Base-by-base conservation (phyloP, 2,113 vertebrate species). In the Fulmarus glacialis region DNA sequence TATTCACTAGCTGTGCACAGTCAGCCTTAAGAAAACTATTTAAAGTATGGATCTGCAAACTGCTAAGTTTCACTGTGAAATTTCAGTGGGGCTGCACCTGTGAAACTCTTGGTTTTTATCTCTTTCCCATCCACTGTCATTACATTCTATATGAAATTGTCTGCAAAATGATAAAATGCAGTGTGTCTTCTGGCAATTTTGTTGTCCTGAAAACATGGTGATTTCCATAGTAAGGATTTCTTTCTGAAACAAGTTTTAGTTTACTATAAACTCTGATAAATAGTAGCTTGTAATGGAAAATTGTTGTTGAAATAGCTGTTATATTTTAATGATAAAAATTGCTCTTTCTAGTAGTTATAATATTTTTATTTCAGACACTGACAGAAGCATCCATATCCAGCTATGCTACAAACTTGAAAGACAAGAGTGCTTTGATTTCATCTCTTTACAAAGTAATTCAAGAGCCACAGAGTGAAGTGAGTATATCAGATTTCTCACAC, bases 381-480 rank as follows among this genome's bases (percentile, higher is more conserved):
- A 99, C 99, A 90, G 99, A 99, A 98, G 98, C 99, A 66, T 99
- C 99, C 64, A 98, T 99, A 96, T 98, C 98, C 97, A 99, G 95
- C 97, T 99, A 99, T 97, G 99, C 99, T 58, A 96, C 98, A 89
- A 98, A 98, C 92, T 97, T 99, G 95, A 99, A 99, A 98, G 99
- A 99, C 73, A 99, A 99, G 98, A 98, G 71, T 95, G 94, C 98
- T 94, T 98, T 99, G 98, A 98, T 99, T 97, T 99, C 99, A 38
- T 99, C 99, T n/a, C 98, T 99, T 81, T 99, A 99, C 98, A 99
- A 99, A 98, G 99, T 99, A 92, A 99, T 99, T 95, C 98, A 99
- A 95, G 99, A 99, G 88, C 99, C 99, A 98, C 99, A 99, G 96
- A 99, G 99, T 89, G 99, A 99, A 74, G 99, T 99, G 98, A 91